Conservation (phyloP, 2,888 invertebrate species). For the Xanthorhoe spadicearia region DNA sequence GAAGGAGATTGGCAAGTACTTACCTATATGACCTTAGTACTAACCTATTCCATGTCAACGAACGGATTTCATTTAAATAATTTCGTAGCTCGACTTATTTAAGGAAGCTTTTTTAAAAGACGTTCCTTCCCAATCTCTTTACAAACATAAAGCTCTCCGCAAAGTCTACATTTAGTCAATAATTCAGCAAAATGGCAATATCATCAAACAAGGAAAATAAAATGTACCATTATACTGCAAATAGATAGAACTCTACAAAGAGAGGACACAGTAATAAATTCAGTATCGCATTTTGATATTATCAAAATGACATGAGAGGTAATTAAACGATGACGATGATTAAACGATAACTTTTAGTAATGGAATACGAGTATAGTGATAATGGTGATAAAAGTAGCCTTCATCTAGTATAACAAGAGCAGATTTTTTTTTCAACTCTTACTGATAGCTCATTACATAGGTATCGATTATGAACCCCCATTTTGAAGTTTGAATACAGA, state of each 20-base stretch:
- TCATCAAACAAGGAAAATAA: slow-evolving; percentile 33
- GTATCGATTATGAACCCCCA: no score
- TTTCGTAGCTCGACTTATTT: background rate
- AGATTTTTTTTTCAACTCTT: no score
- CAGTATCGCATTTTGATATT: slow-evolving; percentile 11
- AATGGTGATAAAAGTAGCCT: no score
- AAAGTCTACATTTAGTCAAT: slow-evolving; percentile 24
- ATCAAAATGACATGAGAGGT: background rate
- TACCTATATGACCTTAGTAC: background rate
- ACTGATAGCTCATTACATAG: no score
- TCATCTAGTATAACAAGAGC: no score
- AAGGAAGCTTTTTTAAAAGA: slow-evolving; percentile 5
- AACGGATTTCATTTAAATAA: background rate
- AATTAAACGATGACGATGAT: background rate
- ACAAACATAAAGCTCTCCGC: slow-evolving; percentile 14
- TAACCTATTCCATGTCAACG: background rate
- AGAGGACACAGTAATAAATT: background rate
- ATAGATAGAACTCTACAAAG: slow-evolving; percentile 22
- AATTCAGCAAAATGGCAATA: slow-evolving; percentile 35
- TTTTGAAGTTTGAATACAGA: no score
- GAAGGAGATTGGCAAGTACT: background rate
- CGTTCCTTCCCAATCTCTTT: slow-evolving; percentile 6
- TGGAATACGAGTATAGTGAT: no score
- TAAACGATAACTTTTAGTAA: no score
- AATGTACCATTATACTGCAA: slow-evolving; percentile 24